Conservation (phyloP, 2,113 vertebrate genomes). For the Accipiter virgatus region DNA sequence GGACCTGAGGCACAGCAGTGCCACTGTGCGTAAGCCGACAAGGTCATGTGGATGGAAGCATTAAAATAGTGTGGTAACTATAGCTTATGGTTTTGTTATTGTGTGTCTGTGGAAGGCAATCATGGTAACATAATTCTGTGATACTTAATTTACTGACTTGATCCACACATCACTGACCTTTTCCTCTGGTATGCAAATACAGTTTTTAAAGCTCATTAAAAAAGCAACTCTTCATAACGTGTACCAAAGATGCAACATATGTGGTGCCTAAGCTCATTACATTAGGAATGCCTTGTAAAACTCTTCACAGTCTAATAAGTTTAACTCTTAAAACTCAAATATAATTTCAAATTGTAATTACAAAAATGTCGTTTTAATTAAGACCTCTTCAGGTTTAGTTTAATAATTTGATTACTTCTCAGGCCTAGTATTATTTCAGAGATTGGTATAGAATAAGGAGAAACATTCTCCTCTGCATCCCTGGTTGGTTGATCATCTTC, state of each 20-base stretch:
- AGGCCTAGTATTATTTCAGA: background rate
- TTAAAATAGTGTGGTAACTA: background rate
- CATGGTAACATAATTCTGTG: constrained; percentile 36
- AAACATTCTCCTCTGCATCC: background rate
- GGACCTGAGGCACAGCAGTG: background rate
- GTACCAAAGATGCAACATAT: constrained; percentile 47
- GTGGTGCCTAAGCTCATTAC: constrained; percentile 42
- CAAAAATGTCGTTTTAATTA: background rate
- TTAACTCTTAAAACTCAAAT: constrained; percentile 8
- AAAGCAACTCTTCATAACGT: constrained; percentile 27
- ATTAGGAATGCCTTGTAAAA: constrained; percentile 34
- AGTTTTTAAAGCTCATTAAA: constrained; percentile 64
- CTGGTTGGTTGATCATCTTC: background rate
- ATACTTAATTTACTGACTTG: constrained; percentile 53
- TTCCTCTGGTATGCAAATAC: constrained; percentile 59
- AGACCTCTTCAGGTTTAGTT: background rate
- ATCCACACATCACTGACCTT: constrained; percentile 56
- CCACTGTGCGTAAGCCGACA: background rate
- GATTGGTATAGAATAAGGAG: background rate
- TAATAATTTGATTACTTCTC: background rate
- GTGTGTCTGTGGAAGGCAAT: constrained; percentile 18
- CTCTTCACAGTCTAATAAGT: constrained; percentile 28
- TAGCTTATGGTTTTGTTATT: background rate
- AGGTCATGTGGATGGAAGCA: background rate
- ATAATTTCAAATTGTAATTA: background rate